phyloP scores from a whole-genome alignment of 2,888 invertebrate genomes.

The Tetranychus truncatus region DNA sequence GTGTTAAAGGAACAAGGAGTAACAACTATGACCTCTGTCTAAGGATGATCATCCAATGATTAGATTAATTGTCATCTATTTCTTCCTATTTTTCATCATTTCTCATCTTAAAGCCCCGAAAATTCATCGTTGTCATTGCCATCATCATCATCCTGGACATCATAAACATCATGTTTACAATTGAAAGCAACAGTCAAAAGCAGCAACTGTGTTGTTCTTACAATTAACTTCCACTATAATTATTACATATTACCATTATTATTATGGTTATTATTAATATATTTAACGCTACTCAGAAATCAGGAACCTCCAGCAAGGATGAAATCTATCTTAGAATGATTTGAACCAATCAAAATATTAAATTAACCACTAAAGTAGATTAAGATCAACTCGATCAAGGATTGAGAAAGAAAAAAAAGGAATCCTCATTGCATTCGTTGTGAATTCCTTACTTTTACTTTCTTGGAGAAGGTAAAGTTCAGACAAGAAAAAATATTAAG shows the following conservation, averaged over 20 bases:
- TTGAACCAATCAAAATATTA: no score
- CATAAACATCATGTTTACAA: not conserved
- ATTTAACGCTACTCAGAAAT: not conserved
- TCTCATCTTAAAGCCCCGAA: not conserved
- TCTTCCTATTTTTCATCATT: not conserved
- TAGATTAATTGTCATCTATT: not conserved
- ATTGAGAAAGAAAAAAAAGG: no score
- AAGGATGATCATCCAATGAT: not conserved
- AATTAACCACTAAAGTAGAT: no score
- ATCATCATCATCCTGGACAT: not conserved
- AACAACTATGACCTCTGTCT: constrained; percentile 14
- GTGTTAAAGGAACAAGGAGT: constrained; percentile 24
- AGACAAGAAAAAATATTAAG: not conserved
- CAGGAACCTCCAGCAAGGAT: not conserved
- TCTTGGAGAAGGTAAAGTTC: no score
- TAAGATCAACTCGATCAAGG: no score
- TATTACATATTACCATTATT: not conserved
- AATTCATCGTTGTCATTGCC: not conserved
- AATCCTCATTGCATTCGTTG: no score
- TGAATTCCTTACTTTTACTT: no score
- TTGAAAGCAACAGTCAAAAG: not conserved
- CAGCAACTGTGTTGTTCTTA: not conserved
- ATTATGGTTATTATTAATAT: not conserved
- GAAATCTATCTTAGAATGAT: no score
- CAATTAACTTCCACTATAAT: not conserved